Base-by-base conservation (phyloP, 2,888 invertebrate genomes). In the Trichopria drosophilae region DNA sequence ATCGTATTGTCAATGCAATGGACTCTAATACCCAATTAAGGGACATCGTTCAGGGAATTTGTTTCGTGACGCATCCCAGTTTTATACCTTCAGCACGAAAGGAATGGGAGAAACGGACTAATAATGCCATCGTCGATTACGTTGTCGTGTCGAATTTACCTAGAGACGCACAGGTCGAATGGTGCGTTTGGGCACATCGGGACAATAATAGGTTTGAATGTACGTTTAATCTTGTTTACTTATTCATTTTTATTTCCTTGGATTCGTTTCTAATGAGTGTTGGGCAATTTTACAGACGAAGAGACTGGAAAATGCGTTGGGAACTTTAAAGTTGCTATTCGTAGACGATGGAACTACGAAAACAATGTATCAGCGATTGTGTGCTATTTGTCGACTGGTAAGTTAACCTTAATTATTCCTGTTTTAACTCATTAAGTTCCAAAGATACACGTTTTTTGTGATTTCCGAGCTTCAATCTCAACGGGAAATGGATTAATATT, bases 131-230 rank as follows among this genome's bases (percentile, higher is more conserved):
- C 60, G 88, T 90, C 67, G 90, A 92, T 80, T 90, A 89, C 75
- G 85, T 93, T 36, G 89, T 93, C 39, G 87, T 94, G 52, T 82
- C 87, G 19, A 84, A 82, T 18, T 79, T 95, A 68, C 95, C 95
- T 2, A 82, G 87, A 37, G 82, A 78, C 58, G 93, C 93, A 16
- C 78, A 84, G 42, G 86, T 95, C 16, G 94, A 95, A 77, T 95
- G 94, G 94, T 92, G 93, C 73, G 90, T 93, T 53, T 91, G 91
- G 90, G 90, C 90, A 31, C 92, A 92, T 74, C 82, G 86, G 49
- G 88, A 90, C 77, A 93, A 92, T 77, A 86, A 87, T 76, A 82
- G 88, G 58, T 92, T 92, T 72, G 90, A 92, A 75, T 92, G 90
- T 91, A 77, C 81, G 82, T 76, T 51, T 35, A 20, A 18, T 50